Conservation (phyloP, 2,888 invertebrate genomes). For the Drosophila dives region DNA sequence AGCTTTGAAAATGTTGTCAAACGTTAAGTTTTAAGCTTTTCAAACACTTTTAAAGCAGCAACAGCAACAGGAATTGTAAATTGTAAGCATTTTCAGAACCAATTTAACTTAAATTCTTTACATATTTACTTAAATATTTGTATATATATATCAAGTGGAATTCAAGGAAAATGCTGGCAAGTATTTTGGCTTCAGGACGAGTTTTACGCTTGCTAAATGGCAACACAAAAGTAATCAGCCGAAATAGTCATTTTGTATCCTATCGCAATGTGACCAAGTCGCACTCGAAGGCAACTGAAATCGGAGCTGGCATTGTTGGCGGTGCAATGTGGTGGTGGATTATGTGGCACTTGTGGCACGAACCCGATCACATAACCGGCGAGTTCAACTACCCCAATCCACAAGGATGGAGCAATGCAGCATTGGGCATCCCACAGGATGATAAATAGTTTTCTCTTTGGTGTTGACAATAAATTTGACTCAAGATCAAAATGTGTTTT, state of each 20-base stretch:
- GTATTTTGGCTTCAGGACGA: conserved; percentile 5
- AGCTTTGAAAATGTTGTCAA: not conserved
- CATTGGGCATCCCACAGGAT: conserved; percentile 93
- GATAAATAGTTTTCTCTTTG: not conserved
- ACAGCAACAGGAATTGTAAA: not conserved
- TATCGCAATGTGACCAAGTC: conserved; percentile 88
- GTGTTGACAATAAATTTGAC: not conserved
- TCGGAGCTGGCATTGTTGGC: conserved; percentile 87
- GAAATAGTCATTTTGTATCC: conserved; percentile 83
- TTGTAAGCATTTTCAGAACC: not conserved
- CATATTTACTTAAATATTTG: not conserved
- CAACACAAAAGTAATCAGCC: conserved; percentile 22
- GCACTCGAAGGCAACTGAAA: conserved; percentile 85
- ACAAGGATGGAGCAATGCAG: conserved; percentile 91
- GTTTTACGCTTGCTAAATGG: not conserved
- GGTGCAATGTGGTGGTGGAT: conserved; percentile 95
- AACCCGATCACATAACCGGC: conserved; percentile 90
- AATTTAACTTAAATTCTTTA: not conserved
- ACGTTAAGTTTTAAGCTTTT: not conserved
- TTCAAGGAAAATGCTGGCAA: conserved; percentile 25
- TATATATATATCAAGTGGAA: not conserved
- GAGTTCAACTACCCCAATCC: conserved; percentile 91
- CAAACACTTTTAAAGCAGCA: not conserved
- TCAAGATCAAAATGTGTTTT: not conserved
- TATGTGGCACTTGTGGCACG: conserved; percentile 91